phyloP scores from a whole-genome alignment of 2,797 vertebrate species.

The Melanotaenia parkinsoni region DNA sequence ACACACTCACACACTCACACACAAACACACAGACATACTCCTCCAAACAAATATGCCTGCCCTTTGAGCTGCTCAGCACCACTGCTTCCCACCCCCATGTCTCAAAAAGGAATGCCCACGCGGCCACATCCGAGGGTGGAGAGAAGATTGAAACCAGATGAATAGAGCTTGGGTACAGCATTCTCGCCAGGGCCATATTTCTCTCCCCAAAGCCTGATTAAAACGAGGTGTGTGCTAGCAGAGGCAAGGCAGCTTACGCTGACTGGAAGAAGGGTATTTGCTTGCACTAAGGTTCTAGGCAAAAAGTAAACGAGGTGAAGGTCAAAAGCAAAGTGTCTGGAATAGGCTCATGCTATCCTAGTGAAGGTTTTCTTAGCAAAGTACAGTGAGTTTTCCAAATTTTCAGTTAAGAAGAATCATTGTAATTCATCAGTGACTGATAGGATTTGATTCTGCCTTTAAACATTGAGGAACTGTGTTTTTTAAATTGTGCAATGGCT shows the following conservation, averaged over 20 bases:
- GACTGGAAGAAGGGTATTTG: conserved; percentile 58
- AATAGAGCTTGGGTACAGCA: conserved; percentile 74
- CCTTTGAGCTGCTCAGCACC: conserved; percentile 65
- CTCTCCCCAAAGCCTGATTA: conserved; percentile 84
- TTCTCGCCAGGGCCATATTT: conserved; percentile 79
- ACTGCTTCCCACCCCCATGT: conserved; percentile 44
- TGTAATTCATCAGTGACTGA: conserved; percentile 24
- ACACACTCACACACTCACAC: no score
- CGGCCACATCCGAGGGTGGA: conserved; percentile 75
- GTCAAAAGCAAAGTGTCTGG: conserved; percentile 38
- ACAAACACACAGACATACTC: conserved; percentile 28
- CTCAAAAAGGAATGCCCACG: conserved; percentile 80
- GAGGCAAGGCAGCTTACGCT: conserved; percentile 63
- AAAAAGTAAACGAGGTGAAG: conserved; percentile 53
- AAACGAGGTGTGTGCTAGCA: conserved; percentile 71
- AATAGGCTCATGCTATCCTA: conserved; percentile 26
- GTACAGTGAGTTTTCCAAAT: conserved; percentile 3
- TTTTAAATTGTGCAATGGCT: conserved; percentile 15
- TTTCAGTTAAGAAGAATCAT: conserved; percentile 22
- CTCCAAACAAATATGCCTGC: conserved; percentile 67
- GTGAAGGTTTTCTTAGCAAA: conserved; percentile 27
- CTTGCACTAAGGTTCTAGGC: conserved; percentile 55
- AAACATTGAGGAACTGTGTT: conserved; percentile 37
- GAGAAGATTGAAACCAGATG: conserved; percentile 88
- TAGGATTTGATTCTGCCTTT: conserved; percentile 31